Evolutionary conservation across 1,140 invertebrate genomes (phyloP), one percentile per base, ranked within the genome.

Genomic region (Panulirus ornatus): DNA sequence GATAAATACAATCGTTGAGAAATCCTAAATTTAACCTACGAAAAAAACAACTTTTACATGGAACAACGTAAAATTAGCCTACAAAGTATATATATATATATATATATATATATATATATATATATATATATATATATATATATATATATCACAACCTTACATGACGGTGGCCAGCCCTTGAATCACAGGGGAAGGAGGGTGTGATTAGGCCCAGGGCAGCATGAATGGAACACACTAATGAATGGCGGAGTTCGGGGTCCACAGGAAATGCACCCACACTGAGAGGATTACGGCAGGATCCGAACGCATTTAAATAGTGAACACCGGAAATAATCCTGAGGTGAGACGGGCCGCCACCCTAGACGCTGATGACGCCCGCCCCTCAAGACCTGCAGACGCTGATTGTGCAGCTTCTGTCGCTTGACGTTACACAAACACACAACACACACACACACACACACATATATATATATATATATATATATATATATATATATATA

Each of bases 161-260:
- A 27, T 8, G 70, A 58, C 19, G 11, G 22, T 22, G 19, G 2
- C 54, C 58, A 8, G 58, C 8, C 58, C 34, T 75, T 40, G 14
- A 38, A 36, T 66, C 22, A 27, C 30, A 3, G 73, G 38, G 44
- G 1, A n/a, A 22, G 5, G 42, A 27, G 73, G 47, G 27, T 11
- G 47, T 54, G 44, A 81, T 81, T 81, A 81, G 78, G 47, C 47
- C 34, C 30, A 81, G 78, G 51, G 34, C 54, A 54, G 78, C 34
- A 81, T 81, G 78, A 81, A 81, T 81, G 78, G 78, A 58, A 30
- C 78, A 73, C 34, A 34, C 58, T 81, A 81, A 81, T 81, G 78
- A 81, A 81, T 81, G 78, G 78, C 14, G 51, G 44, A 66, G 58
- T 6, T 66, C 47, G 47, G 2, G 70, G 78, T 16, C 78, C 42